Evolutionary conservation across 2,113 vertebrate species (phyloP).

Genomic region (Protobothrops mucrosquamatus): DNA sequence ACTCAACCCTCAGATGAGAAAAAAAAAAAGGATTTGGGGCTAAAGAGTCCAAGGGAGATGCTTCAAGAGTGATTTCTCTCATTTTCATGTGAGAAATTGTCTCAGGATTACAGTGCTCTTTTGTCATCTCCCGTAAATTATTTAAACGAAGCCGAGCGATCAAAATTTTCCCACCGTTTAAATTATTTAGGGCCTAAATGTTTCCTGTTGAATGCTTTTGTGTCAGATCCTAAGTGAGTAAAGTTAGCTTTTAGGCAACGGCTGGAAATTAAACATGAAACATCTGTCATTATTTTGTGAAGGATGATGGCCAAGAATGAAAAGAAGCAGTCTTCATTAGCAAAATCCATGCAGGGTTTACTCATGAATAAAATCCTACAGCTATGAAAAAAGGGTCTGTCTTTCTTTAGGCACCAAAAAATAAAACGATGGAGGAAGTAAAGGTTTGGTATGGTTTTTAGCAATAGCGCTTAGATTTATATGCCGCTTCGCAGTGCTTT

Average conservation of each 20-base stretch:
- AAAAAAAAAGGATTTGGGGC: constrained; percentile 35
- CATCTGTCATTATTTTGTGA: constrained; percentile 12
- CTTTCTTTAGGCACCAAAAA: neutral
- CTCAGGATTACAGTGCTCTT: constrained; percentile 39
- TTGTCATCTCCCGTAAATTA: constrained; percentile 61
- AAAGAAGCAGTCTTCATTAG: neutral
- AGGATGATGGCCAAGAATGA: constrained; percentile 29
- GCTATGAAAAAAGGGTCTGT: neutral
- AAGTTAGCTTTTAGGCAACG: constrained; percentile 53
- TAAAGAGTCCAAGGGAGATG: constrained; percentile 40
- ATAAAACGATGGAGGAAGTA: neutral
- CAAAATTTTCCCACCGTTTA: constrained; percentile 53
- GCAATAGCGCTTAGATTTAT: too few species aligned
- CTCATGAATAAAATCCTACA: neutral
- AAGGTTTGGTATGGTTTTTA: neutral
- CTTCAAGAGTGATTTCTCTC: constrained; percentile 26
- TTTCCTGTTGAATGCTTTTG: constrained; percentile 61
- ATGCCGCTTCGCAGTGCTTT: too few species aligned
- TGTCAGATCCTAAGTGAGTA: constrained; percentile 57
- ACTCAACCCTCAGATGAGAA: constrained; percentile 29
- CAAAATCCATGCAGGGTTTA: constrained; percentile 22
- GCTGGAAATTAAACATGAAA: constrained; percentile 38
- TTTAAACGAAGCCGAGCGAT: constrained; percentile 62
- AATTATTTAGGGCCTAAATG: constrained; percentile 68
- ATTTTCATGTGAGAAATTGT: constrained; percentile 42